Conservation (phyloP, 2,888 invertebrate species). For the Odontocolon sp. region DNA sequence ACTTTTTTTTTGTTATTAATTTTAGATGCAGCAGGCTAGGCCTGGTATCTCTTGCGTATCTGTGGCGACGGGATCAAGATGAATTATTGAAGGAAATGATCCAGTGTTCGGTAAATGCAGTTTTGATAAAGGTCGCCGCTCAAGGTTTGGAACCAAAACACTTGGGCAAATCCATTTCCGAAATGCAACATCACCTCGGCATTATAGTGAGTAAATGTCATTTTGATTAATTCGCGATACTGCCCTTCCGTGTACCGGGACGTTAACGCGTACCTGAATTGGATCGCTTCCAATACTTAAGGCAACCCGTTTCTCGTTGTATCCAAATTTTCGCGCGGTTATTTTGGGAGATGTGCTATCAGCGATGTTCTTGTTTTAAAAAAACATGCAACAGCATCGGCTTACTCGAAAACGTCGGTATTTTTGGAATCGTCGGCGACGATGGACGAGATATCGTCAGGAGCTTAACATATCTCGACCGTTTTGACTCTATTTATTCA, state of each 20-base stretch:
- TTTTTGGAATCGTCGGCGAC: constrained; percentile 45
- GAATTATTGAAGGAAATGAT: constrained; percentile 99
- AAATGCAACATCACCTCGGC: constrained; percentile 93
- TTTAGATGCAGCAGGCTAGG: constrained; percentile 94
- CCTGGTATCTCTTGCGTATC: constrained; percentile 93
- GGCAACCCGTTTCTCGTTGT: constrained; percentile 51
- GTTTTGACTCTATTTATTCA: not conserved
- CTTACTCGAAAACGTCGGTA: constrained; percentile 35
- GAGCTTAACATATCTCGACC: not conserved
- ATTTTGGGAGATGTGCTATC: constrained; percentile 69
- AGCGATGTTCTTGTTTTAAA: constrained; percentile 58
- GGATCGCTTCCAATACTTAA: constrained; percentile 63
- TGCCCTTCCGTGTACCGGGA: constrained; percentile 5
- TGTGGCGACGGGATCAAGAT: constrained; percentile 98
- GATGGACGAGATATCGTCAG: constrained; percentile 14
- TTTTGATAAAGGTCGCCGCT: constrained; percentile 98
- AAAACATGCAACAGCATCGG: constrained; percentile 34
- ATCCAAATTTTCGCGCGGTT: constrained; percentile 65
- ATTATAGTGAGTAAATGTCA: constrained; percentile 89
- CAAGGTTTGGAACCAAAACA: constrained; percentile 95
- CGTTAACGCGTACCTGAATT: constrained; percentile 60
- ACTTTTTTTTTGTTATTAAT: no score
- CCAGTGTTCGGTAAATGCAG: constrained; percentile 93
- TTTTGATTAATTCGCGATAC: no score
- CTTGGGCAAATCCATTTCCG: constrained; percentile 91